phyloP scores from a whole-genome alignment of 2,113 vertebrate genomes.

The Leptodactylus fuscus region DNA sequence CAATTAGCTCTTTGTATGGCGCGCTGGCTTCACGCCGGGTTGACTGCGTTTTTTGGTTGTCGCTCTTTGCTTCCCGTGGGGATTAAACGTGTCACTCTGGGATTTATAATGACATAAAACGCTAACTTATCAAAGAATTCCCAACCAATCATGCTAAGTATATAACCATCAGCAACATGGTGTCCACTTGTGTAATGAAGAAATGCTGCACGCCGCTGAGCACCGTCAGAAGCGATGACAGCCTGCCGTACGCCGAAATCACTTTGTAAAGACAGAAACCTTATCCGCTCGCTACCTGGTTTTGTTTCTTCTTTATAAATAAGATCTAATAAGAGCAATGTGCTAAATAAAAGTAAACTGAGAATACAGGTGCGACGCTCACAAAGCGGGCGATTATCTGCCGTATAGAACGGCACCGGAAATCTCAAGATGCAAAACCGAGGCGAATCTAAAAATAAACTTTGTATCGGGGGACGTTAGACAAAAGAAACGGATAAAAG shows the following conservation, averaged over 20 bases:
- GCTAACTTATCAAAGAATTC: slow-evolving; percentile 16
- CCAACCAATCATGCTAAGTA: neutral
- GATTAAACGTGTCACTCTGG: neutral
- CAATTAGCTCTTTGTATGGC: slow-evolving; percentile 22
- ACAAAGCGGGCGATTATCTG: no score
- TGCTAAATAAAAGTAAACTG: no score
- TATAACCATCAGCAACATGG: slow-evolving; percentile 2
- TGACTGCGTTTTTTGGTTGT: neutral
- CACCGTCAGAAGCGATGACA: no score
- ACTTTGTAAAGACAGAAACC: neutral
- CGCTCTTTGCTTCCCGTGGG: neutral
- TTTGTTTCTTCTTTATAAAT: neutral
- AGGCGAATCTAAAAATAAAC: no score
- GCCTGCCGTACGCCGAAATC: neutral
- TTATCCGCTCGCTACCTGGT: no score
- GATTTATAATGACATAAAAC: slow-evolving; percentile 1
- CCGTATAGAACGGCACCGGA: no score
- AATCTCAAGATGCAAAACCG: no score
- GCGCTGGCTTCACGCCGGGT: neutral
- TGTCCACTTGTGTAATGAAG: neutral
- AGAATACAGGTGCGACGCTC: no score
- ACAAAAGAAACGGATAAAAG: no score
- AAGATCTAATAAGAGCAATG: neutral
- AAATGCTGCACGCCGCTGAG: no score
- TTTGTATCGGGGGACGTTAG: no score